Base-by-base conservation (phyloP, 1,140 invertebrate genomes). In the Sitophilus oryzae region DNA sequence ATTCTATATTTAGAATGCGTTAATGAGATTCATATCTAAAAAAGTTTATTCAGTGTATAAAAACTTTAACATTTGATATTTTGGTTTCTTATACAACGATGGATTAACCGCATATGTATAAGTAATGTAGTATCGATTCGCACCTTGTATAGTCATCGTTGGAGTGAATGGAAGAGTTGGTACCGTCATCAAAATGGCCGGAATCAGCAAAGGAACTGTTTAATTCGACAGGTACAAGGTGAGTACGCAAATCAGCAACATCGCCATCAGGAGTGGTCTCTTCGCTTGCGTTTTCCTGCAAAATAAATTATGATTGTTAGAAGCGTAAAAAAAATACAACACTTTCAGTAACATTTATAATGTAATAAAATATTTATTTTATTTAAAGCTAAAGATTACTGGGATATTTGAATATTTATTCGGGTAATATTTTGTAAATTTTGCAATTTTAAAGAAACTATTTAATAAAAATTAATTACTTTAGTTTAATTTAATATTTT, bases 181-280 rank as follows among this genome's bases (percentile, higher is more conserved):
- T 62, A 22, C 56, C 57, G 72, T 91, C 88, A 70, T 91, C 89
- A 73, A 87, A 90, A 73, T 90, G 86, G 6, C 89, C 89, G 2
- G 88, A 91, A 72, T 91, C 89, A 14, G 86, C 83, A 61, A 88
- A 82, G 2, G 88, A 91, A 34, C 76, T 77, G 64, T 80, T 80
- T 77, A 82, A 79, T 66, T 81, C 80, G 20, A 71, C 71, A 67
- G 72, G 52, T 68, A 70, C 15, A 70, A 65, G 37, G 66, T 67
- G 21, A 21, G 23, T n/a, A 11, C 5, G 8, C 3, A 35, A 30
- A 35, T 59, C 57, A 36, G 35, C 18, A 5, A 49, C 34, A 38
- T 49, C 38, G 14, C 30, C 50, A 21, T 50, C 53, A 9, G 60
- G 57, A 20, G 56, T 59, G 9, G 52, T 45, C 14, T 62, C 56